These are phyloP conservation scores for Heliconius aoede DNA, from an alignment of 2,888 invertebrate species.

Conservation along the genomic window DNA sequence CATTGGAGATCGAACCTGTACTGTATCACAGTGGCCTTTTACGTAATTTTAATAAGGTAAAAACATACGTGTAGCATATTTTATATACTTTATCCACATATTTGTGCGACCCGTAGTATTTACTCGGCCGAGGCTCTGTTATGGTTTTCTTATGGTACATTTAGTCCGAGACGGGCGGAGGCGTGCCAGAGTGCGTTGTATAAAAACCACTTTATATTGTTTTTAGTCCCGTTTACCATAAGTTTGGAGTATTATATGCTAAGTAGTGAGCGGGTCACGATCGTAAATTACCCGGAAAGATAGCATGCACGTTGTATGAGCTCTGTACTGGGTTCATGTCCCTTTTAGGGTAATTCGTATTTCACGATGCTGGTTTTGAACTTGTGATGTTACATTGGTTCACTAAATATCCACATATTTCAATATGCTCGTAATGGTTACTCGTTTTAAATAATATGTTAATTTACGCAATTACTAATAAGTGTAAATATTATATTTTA, in stretches of 20 bases:
- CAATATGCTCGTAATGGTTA: no score
- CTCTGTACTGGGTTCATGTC: background rate
- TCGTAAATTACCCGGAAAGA: conserved; percentile 17
- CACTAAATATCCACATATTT: no score
- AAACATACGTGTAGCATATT: background rate
- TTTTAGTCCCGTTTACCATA: conserved; percentile 21
- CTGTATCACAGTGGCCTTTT: background rate
- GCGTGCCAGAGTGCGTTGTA: conserved; percentile 26
- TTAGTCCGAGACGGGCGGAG: conserved; percentile 15
- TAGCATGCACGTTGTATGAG: background rate
- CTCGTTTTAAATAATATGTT: no score
- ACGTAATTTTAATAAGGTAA: conserved; percentile 3
- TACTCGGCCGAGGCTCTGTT: conserved; percentile 7
- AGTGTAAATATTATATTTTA: no score
- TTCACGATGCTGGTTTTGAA: background rate
- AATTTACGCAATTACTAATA: no score
- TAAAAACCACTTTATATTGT: conserved; percentile 22
- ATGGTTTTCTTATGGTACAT: conserved; percentile 27
- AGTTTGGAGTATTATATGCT: conserved; percentile 30
- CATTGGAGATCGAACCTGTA: background rate
- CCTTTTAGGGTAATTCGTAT: background rate
- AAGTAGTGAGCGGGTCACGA: conserved; percentile 23
- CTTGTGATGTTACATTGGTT: no score
- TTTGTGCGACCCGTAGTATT: conserved; percentile 17
- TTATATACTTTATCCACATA: background rate